Evolutionary conservation across 2,113 vertebrate species (phyloP), one percentile per base, ranked within the genome.

Genomic region (Oceanites oceanicus): DNA sequence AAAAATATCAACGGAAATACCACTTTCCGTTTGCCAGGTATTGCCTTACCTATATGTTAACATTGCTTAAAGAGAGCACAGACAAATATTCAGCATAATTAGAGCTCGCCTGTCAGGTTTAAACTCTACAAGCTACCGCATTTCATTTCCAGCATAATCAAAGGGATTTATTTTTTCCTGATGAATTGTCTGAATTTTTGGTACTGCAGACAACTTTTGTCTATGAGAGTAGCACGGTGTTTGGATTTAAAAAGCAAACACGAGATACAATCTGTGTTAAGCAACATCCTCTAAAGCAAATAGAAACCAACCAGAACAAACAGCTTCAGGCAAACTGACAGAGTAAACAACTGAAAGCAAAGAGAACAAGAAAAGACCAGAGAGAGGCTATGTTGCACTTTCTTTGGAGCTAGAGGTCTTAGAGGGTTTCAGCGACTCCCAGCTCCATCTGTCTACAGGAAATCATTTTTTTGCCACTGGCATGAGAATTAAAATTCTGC

Each of bases 281-380:
- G 73, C 49, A 91, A 32, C 62, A 80, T 78, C 50, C n/a, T 88
- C 50, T 84, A 76, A 94, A 87, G 66, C 86, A 91, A 97, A 89
- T 58, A 76, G 40, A 88, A 97, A 73, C 77, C 62, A 79, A 70
- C 14, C 47, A 89, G 88, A 80, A 36, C 85, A 97, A 93, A 96
- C 70, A 86, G 94, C 94, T 96, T 84, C 83, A 77, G 93, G 96
- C 92, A 61, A 96, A 81, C 79, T 65, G 94, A 62, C 66, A 92
- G 63, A 86, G 50, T 76, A 94, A 97, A 92, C 90, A 96, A 55
- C 30, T 73, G 71, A 91, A 90, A 92, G 73, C 73, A 86, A 68
- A 87, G 83, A 59, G 78, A 96, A 65, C 56, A 70, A 67, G 91
- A 10, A 12, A 47, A 66, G 83, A 67, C n/a, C 22, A 63, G 74